phyloP scores from a whole-genome alignment of 2,888 invertebrate species.

The Coelinius sp. region DNA sequence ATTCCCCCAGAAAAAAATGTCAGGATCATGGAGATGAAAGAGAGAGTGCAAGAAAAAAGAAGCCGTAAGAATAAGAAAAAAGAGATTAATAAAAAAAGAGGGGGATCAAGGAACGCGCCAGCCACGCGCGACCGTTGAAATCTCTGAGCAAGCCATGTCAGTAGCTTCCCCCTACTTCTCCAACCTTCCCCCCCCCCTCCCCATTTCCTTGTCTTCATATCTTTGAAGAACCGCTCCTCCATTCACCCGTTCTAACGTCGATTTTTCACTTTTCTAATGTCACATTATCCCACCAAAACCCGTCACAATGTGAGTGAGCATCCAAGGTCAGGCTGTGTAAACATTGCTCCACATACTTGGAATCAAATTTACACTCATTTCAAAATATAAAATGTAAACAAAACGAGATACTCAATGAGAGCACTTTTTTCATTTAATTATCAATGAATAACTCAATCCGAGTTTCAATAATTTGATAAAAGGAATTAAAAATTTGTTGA shows the following conservation, averaged over 20 bases:
- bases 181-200: not conserved
- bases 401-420: too few relatives aligned
- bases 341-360: not conserved
- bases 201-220: slow-evolving; percentile 3
- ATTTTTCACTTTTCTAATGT: slow-evolving; percentile 32
- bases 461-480: not conserved
- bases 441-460: not conserved
- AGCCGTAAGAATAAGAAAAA: slow-evolving; percentile 36
- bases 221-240: slow-evolving; percentile 27
- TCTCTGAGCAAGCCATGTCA: slow-evolving; percentile 34
- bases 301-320: not conserved
- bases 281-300: slow-evolving; percentile 19
- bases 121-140: slow-evolving; percentile 51
- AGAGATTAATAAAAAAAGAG: slow-evolving; percentile 37
- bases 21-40: slow-evolving; percentile 21
- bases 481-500: too few relatives aligned
- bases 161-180: slow-evolving; percentile 15
- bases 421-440: not conserved
- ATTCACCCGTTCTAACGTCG: slow-evolving; percentile 27
- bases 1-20: not conserved
- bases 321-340: not conserved
- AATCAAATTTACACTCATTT: not conserved
- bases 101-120: slow-evolving; percentile 49
- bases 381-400: not conserved
- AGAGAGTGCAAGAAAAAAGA: slow-evolving; percentile 32